phyloP scores from a whole-genome alignment of 2,113 vertebrate genomes.

The Columbina picui region DNA sequence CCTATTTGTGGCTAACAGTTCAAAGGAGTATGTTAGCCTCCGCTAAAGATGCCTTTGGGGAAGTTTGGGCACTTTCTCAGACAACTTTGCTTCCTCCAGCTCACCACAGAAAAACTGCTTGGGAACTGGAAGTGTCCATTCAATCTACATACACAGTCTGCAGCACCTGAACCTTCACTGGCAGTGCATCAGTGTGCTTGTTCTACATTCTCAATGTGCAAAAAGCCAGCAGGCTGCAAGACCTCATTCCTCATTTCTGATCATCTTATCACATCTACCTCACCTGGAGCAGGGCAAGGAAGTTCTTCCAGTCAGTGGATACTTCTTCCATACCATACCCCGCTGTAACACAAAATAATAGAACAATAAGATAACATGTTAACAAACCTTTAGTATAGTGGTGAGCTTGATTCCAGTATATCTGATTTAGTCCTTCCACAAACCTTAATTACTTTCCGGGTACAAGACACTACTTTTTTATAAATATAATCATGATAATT shows the following conservation, averaged over 20 bases:
- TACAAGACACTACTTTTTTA: background rate
- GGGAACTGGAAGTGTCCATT: background rate
- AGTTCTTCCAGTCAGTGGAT: background rate
- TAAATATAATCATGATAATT: background rate
- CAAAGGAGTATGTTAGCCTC: background rate
- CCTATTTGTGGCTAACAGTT: background rate
- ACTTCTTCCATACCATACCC: background rate
- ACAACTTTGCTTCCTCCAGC: background rate
- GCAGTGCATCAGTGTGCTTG: accelerated
- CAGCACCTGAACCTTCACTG: background rate
- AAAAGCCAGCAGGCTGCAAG: background rate
- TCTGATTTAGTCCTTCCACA: background rate
- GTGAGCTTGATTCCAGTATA: background rate
- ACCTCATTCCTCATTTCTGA: background rate
- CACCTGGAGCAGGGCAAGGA: background rate
- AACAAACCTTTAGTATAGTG: background rate
- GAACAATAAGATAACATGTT: background rate
- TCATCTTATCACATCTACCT: background rate
- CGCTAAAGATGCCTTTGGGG: background rate
- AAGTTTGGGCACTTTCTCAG: background rate
- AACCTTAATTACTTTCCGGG: background rate
- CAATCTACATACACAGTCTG: accelerated
- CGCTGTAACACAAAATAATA: background rate
- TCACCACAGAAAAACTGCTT: background rate
- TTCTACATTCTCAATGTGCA: background rate